Conservation (phyloP, 2,888 invertebrate species). For the Zeuzera pyrina region DNA sequence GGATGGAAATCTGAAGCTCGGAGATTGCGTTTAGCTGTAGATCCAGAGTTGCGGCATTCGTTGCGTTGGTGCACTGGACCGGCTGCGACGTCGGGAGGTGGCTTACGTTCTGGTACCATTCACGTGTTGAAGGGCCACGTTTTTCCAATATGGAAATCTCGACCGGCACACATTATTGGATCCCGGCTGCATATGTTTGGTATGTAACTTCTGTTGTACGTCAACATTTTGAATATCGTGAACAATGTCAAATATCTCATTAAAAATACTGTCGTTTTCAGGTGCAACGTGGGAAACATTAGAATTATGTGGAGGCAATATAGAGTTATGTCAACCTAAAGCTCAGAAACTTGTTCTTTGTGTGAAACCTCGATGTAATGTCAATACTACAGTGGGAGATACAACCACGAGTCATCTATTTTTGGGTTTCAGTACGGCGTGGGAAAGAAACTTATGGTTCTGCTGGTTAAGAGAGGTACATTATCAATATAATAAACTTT, state of each 20-base stretch:
- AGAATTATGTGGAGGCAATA: slow-evolving; percentile 56
- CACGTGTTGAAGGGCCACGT: slow-evolving; percentile 78
- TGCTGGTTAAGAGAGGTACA: slow-evolving; percentile 76
- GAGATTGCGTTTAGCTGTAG: slow-evolving; percentile 75
- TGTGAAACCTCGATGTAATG: slow-evolving; percentile 55
- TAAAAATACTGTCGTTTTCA: slow-evolving; percentile 23
- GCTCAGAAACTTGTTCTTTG: slow-evolving; percentile 57
- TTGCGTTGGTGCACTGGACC: slow-evolving; percentile 77
- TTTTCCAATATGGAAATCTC: slow-evolving; percentile 78
- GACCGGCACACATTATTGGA: slow-evolving; percentile 74
- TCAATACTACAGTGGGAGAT: slow-evolving; percentile 39
- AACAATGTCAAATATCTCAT: slow-evolving; percentile 3
- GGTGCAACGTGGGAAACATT: slow-evolving; percentile 53
- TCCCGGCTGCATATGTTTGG: slow-evolving; percentile 74
- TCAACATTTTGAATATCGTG: slow-evolving; percentile 2
- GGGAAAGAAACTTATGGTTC: slow-evolving; percentile 79
- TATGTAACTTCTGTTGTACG: slow-evolving; percentile 14
- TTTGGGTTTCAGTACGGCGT: slow-evolving; percentile 76
- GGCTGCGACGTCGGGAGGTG: slow-evolving; percentile 56
- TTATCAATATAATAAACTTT: too few relatives aligned
- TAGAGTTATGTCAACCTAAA: slow-evolving; percentile 58
- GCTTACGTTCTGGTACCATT: slow-evolving; percentile 61
- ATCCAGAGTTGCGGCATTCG: slow-evolving; percentile 75
- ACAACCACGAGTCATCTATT: slow-evolving; percentile 68
- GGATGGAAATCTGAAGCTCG: slow-evolving; percentile 75